Percentiles rank a stretch among this genome's conserved stretches.
phyloP scores from a whole-genome alignment of 2,797 vertebrate genomes.

The Phaenicophaeus curvirostris region DNA sequence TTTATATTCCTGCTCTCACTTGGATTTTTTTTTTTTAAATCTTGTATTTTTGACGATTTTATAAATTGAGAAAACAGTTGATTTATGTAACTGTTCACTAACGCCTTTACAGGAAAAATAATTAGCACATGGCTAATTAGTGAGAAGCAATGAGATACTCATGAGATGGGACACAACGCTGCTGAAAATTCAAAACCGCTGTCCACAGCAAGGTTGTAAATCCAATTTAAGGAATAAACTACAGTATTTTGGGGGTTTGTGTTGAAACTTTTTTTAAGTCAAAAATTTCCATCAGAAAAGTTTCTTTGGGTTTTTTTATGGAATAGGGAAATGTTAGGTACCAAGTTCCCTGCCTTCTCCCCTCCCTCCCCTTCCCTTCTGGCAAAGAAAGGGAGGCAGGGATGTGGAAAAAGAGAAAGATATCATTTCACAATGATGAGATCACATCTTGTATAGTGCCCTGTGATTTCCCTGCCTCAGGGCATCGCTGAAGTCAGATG shows the following conservation, averaged over 20 bases:
- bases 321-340: neutral
- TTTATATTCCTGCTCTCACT: neutral
- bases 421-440: neutral
- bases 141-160: neutral
- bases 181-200: neutral
- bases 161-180: neutral
- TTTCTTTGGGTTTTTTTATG: neutral
- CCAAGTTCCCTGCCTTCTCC: no score
- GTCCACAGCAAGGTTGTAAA: neutral
- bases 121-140: neutral
- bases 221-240: neutral
- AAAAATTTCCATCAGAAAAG: neutral
- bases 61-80: neutral
- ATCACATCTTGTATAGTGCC: neutral
- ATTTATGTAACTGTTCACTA: neutral
- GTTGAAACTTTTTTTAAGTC: neutral
- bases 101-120: neutral
- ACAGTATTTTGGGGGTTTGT: neutral
- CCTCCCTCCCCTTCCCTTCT: rapidly evolving
- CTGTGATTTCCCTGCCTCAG: neutral
- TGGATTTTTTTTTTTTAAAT: neutral
- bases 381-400: neutral
- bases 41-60: neutral
- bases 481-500: neutral
- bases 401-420: neutral